A percentile compares a stretch with the other conserved stretches of the same genome.
phyloP scores from a whole-genome alignment of 2,888 invertebrate genomes.

The Dicranocentrus wangi region DNA sequence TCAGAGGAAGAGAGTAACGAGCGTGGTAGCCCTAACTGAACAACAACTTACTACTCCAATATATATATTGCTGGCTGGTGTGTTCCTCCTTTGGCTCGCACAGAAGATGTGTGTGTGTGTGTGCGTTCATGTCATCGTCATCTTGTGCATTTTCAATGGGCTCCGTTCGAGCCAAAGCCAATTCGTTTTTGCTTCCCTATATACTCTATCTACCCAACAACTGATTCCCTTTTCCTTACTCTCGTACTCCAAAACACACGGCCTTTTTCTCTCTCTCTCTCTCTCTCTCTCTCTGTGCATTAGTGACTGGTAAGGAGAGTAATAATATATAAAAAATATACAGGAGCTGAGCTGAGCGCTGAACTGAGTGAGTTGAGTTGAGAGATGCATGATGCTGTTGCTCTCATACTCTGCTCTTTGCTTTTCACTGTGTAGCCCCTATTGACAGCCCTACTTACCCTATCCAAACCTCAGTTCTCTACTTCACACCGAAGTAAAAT shows the following conservation, averaged over 20 bases:
- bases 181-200: constrained; percentile 8
- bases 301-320: too few relatives aligned
- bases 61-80: neutral
- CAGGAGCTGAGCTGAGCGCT: too few relatives aligned
- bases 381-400: constrained; percentile 32
- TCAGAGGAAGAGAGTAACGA: too few relatives aligned
- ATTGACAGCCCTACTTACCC: constrained; percentile 73
- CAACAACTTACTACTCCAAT: too few relatives aligned
- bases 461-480: constrained; percentile 72
- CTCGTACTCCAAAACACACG: too few relatives aligned
- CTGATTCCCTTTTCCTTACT: constrained; percentile 7
- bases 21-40: too few relatives aligned
- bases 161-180: constrained; percentile 22
- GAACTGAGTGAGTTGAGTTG: constrained; percentile 26
- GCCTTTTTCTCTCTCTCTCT: constrained; percentile 4
- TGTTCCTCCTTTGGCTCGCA: too few relatives aligned
- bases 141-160: constrained; percentile 30
- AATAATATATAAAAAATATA: too few relatives aligned
- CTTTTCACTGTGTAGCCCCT: constrained; percentile 66
- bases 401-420: constrained; percentile 55
- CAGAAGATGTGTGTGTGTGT: constrained; percentile 2
- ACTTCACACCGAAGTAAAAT: constrained; percentile 72
- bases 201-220: too few relatives aligned
- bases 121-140: constrained; percentile 30
- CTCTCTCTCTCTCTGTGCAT: too few relatives aligned